Evolutionary conservation across 2,888 invertebrate species (phyloP).

Genomic region (Agapostemon virescens): DNA sequence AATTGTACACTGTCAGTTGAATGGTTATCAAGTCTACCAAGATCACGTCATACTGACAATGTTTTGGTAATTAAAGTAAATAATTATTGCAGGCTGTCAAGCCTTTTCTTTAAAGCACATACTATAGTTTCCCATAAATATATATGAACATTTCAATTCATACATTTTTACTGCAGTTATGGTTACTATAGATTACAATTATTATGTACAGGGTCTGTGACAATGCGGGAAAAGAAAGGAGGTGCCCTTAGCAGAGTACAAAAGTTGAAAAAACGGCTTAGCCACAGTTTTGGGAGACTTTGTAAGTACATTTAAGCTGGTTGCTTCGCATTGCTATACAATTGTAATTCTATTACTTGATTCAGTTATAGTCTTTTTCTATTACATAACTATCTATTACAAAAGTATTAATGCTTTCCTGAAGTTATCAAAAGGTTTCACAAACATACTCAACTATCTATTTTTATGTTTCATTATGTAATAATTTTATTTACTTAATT

Average conservation of each 20-base stretch:
- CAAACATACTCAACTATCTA: constrained; percentile 12
- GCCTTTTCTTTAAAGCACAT: background rate
- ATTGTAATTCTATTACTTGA: constrained; percentile 12
- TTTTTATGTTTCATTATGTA: constrained; percentile 10
- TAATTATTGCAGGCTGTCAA: background rate
- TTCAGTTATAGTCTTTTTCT: background rate
- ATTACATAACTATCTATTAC: constrained; percentile 27
- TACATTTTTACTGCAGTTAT: constrained; percentile 36
- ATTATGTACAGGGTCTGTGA: constrained; percentile 83
- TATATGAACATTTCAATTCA: constrained; percentile 41
- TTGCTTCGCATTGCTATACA: background rate
- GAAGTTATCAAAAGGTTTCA: constrained; percentile 19
- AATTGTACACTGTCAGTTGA: background rate
- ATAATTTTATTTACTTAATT: constrained; percentile 10
- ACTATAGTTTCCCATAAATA: background rate
- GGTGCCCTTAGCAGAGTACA: constrained; percentile 95
- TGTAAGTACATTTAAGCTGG: constrained; percentile 86
- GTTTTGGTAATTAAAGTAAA: background rate
- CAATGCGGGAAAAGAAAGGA: constrained; percentile 95
- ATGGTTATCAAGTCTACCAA: background rate
- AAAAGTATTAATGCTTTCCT: constrained; percentile 20
- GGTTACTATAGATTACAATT: constrained; percentile 61
- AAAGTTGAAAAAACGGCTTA: constrained; percentile 96
- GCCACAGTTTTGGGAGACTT: constrained; percentile 97
- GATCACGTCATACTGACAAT: background rate